Evolutionary conservation across 1,140 invertebrate genomes (phyloP).

Genomic region (Drosophila navojoa): DNA sequence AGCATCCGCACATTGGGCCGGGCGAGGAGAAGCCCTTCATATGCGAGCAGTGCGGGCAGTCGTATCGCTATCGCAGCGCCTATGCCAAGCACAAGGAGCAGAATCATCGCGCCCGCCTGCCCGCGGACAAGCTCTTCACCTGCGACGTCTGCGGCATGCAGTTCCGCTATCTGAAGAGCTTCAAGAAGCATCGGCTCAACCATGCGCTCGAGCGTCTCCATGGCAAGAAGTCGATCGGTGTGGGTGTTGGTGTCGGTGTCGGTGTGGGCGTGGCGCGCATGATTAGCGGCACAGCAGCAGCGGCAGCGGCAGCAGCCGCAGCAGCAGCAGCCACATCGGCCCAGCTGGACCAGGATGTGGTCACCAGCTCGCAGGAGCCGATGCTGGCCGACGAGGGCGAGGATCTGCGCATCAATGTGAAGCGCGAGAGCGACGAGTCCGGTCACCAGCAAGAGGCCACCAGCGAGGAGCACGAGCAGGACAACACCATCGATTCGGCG

Average conservation of each 20-base stretch:
- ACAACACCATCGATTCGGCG: constrained; percentile 88
- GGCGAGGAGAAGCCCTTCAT: constrained; percentile 94
- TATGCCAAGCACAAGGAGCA: constrained; percentile 95
- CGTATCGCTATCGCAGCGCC: constrained; percentile 93
- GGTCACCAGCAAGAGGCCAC: constrained; percentile 14
- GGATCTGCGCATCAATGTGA: constrained; percentile 77
- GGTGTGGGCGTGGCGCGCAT: constrained; percentile 10
- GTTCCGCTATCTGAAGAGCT: constrained; percentile 94
- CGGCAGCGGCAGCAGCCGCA: no score
- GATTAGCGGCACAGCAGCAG: constrained; percentile 1
- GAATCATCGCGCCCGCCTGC: constrained; percentile 92
- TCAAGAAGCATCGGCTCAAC: constrained; percentile 94
- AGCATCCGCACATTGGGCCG: constrained; percentile 87
- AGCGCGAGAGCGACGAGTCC: constrained; percentile 57
- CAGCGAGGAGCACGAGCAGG: constrained; percentile 86
- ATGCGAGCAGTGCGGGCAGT: constrained; percentile 95
- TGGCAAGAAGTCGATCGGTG: constrained; percentile 85
- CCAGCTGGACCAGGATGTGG: constrained; percentile 86
- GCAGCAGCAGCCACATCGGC: constrained; percentile 4
- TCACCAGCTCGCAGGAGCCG: constrained; percentile 89
- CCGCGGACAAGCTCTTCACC: constrained; percentile 94
- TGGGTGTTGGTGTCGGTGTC: constrained; percentile 6
- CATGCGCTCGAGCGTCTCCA: constrained; percentile 92
- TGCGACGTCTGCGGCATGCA: constrained; percentile 96
- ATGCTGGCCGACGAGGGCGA: constrained; percentile 82